Evolutionary conservation across 1,140 invertebrate species (phyloP).

Genomic region (Mizuhopecten yessoensis): DNA sequence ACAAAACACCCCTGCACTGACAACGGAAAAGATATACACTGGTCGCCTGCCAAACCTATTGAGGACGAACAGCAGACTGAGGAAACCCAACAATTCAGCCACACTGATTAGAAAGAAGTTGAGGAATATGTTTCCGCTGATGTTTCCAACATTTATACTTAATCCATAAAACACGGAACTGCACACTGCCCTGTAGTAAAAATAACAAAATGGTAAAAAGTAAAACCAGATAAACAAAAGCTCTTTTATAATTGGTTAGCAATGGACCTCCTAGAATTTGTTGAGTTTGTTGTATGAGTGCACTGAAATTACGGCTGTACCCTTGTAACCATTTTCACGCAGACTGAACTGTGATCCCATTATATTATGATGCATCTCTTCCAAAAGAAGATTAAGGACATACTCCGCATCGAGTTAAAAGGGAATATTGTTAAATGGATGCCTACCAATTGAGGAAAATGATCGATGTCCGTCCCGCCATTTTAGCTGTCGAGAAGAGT

Average conservation of each 20-base stretch:
- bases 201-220: background rate
- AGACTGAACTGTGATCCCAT: too few species aligned
- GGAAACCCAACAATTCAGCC: slow-evolving; percentile 91
- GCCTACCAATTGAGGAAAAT: slow-evolving; percentile 72
- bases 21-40: slow-evolving; percentile 42
- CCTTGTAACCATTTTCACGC: too few species aligned
- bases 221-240: too few species aligned
- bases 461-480: slow-evolving; percentile 59
- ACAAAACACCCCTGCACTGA: slow-evolving; percentile 44
- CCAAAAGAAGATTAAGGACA: too few species aligned
- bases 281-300: too few species aligned
- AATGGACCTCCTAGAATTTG: too few species aligned
- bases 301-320: too few species aligned
- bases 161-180: slow-evolving; percentile 87
- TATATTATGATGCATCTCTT: too few species aligned
- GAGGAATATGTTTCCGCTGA: slow-evolving; percentile 77
- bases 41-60: slow-evolving; percentile 54
- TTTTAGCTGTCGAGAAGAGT: slow-evolving; percentile 57
- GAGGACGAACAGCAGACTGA: slow-evolving; percentile 83
- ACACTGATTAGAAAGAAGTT: slow-evolving; percentile 84
- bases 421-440: too few species aligned
- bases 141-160: slow-evolving; percentile 82
- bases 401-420: too few species aligned
- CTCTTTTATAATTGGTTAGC: too few species aligned
- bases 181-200: slow-evolving; percentile 86